A percentile compares a stretch with the other conserved stretches of the same genome.
phyloP scores from a whole-genome alignment of 2,113 vertebrate genomes.

The Thunnus maccoyii region DNA sequence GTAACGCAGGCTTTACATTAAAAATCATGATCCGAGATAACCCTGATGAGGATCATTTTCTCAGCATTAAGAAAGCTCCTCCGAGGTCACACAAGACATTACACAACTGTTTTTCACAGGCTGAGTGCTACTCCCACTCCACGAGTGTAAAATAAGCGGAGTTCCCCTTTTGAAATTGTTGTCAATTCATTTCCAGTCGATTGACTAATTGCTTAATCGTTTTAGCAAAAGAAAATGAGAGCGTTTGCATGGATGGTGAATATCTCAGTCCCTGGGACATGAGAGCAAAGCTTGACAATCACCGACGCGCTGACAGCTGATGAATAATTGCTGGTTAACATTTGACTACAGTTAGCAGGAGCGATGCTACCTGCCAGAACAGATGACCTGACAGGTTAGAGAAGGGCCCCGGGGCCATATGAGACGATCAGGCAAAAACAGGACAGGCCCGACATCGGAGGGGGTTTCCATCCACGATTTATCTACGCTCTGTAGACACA shows the following conservation, averaged over 20 bases:
- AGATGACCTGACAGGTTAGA: slow-evolving; percentile 69
- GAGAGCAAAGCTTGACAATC: slow-evolving; percentile 53
- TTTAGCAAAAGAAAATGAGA: neutral
- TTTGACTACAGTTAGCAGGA: slow-evolving; percentile 58
- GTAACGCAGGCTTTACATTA: no score
- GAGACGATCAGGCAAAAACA: slow-evolving; percentile 55
- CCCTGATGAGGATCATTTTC: no score
- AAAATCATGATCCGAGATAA: no score
- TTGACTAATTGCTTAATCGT: slow-evolving; percentile 18
- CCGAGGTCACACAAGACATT: neutral
- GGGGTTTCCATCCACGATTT: slow-evolving; percentile 69
- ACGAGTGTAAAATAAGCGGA: slow-evolving; percentile 7
- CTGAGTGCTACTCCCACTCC: neutral
- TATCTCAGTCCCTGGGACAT: neutral
- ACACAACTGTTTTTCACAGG: neutral
- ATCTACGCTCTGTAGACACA: slow-evolving; percentile 43
- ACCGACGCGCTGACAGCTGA: slow-evolving; percentile 42
- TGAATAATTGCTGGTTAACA: slow-evolving; percentile 60
- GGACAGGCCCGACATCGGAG: slow-evolving; percentile 60
- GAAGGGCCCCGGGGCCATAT: slow-evolving; percentile 48
- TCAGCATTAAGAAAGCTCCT: no score
- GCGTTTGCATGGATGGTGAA: slow-evolving; percentile 2
- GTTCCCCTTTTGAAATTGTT: slow-evolving; percentile 18
- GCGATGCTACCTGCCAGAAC: slow-evolving; percentile 60
- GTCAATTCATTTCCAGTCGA: slow-evolving; percentile 13